These are phyloP conservation scores for Spilogale gracilis DNA, from an alignment of 2,113 vertebrate species.

Conservation along the genomic window DNA sequence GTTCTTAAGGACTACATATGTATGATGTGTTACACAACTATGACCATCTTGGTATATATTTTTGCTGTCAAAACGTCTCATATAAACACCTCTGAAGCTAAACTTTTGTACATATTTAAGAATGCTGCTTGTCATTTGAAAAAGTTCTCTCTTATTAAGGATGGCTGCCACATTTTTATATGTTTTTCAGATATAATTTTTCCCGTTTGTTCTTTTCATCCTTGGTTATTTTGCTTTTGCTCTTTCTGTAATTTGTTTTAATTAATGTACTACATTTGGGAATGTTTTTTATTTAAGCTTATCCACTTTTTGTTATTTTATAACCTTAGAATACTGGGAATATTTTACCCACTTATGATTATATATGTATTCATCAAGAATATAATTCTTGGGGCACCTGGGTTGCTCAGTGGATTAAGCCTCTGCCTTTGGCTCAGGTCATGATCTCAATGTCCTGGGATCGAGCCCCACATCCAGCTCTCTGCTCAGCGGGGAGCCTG, in stretches of 20 bases:
- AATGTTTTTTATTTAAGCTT: background rate
- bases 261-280: background rate
- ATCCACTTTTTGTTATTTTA: background rate
- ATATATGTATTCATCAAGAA: background rate
- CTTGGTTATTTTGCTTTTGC: background rate
- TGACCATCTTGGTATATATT: background rate
- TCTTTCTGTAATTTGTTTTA: background rate
- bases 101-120: background rate
- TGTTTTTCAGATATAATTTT: background rate
- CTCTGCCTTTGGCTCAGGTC: too few species aligned
- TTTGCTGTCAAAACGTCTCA: background rate
- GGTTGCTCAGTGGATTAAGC: too few species aligned
- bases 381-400: background rate
- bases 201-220: background rate
- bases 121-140: background rate
- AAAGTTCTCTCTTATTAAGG: background rate
- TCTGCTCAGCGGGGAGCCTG: too few species aligned
- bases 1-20: background rate
- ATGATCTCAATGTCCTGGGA: too few species aligned
- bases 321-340: background rate
- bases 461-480: too few species aligned
- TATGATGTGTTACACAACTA: background rate
- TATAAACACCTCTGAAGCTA: background rate
- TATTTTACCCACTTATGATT: background rate
- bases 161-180: background rate